Conservation (phyloP, 2,888 invertebrate genomes). For the Meganola albula region DNA sequence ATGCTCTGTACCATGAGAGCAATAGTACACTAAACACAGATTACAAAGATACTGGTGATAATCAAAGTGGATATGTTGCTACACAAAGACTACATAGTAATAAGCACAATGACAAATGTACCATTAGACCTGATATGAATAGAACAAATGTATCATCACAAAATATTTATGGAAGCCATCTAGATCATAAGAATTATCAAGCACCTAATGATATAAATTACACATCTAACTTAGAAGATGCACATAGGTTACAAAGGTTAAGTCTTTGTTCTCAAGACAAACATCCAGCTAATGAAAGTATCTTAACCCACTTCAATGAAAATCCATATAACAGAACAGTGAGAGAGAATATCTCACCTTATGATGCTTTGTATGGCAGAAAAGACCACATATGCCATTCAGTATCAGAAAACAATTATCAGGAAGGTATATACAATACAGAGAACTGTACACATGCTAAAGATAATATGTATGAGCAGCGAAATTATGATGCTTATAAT, state of each 20-base stretch:
- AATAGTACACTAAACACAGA: conserved; percentile 48
- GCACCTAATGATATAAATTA: conserved; percentile 50
- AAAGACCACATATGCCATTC: conserved; percentile 58
- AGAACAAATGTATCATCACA: conserved; percentile 43
- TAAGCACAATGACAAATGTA: conserved; percentile 58
- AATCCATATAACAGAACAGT: conserved; percentile 42
- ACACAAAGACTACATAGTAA: conserved; percentile 45
- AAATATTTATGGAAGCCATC: conserved; percentile 47
- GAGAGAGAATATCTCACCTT: conserved; percentile 48
- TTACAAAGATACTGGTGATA: conserved; percentile 50
- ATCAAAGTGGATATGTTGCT: conserved; percentile 32
- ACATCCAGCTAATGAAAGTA: conserved; percentile 53
- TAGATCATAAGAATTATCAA: conserved; percentile 51
- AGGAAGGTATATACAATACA: conserved; percentile 56
- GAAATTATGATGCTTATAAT: conserved; percentile 62
- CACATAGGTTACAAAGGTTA: conserved; percentile 58
- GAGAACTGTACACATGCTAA: conserved; percentile 58
- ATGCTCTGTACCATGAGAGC: conserved; percentile 66
- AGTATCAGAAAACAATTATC: conserved; percentile 55
- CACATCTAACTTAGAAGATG: conserved; percentile 51
- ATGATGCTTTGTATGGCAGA: conserved; percentile 54
- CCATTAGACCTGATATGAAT: conserved; percentile 54
- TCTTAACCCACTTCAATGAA: conserved; percentile 55
- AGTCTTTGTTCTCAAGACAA: conserved; percentile 63
- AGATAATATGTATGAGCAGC: conserved; percentile 63